Evolutionary conservation across 1,140 invertebrate species (phyloP).

Genomic region (Drosophila lacertosa): DNA sequence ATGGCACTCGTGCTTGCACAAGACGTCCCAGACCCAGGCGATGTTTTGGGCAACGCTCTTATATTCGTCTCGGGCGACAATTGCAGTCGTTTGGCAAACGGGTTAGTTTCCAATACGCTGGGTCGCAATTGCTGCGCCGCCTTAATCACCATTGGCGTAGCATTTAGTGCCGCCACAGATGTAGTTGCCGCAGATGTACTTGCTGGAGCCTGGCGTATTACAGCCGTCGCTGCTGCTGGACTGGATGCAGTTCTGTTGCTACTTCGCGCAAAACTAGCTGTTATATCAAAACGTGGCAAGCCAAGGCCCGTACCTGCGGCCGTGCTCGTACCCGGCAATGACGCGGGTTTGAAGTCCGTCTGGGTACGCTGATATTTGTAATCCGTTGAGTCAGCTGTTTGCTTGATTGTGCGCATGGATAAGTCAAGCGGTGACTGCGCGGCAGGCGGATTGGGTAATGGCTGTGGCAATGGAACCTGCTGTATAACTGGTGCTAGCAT

Average conservation of each 20-base stretch:
- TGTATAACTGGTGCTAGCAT: conserved; percentile 25
- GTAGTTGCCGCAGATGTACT: background rate
- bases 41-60: conserved; percentile 1
- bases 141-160: conserved; percentile 31
- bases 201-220: background rate
- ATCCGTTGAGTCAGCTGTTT: conserved; percentile 92
- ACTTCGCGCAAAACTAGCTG: conserved; percentile 86
- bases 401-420: conserved; percentile 93
- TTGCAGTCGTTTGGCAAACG: conserved; percentile 32
- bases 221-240: conserved; percentile 1
- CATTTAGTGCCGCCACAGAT: background rate
- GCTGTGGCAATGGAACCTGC: conserved; percentile 77
- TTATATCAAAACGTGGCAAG: conserved; percentile 86
- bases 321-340: conserved; percentile 58
- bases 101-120: conserved; percentile 46
- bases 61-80: conserved; percentile 58
- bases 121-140: conserved; percentile 39
- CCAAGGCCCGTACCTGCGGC: conserved; percentile 64
- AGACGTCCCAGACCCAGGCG: background rate
- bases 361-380: conserved; percentile 86
- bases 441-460: conserved; percentile 16
- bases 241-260: conserved; percentile 6
- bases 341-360: conserved; percentile 43
- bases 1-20: conserved; percentile 7
- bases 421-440: conserved; percentile 90